phyloP scores from a whole-genome alignment of 1,140 invertebrate genomes.

The Aphidius ervi region DNA sequence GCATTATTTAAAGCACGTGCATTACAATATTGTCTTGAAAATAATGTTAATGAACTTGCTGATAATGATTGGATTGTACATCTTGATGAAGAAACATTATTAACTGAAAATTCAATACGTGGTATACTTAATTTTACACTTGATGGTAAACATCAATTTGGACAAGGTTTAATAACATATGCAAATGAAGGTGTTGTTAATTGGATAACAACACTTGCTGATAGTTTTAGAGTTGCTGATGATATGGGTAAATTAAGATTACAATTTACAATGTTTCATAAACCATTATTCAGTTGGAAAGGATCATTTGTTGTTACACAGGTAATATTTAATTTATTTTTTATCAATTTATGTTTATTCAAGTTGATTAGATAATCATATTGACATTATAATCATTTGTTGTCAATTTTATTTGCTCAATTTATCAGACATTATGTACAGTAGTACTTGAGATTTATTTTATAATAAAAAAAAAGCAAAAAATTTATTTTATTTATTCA shows the following conservation, averaged over 20 bases:
- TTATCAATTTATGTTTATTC: not conserved
- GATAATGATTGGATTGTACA: conserved; percentile 97
- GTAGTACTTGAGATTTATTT: too few relatives aligned
- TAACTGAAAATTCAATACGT: conserved; percentile 86
- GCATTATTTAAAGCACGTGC: conserved; percentile 94
- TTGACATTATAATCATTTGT: too few relatives aligned
- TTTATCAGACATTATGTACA: too few relatives aligned
- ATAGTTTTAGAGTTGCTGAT: conserved; percentile 93
- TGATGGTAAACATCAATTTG: conserved; percentile 93
- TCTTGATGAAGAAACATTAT: conserved; percentile 93
- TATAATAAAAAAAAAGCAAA: too few relatives aligned
- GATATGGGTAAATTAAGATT: conserved; percentile 95
- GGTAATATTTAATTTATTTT: conserved; percentile 53
- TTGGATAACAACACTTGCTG: conserved; percentile 94
- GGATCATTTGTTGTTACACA: conserved; percentile 92
- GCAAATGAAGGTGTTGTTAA: conserved; percentile 95
- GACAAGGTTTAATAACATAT: conserved; percentile 97
- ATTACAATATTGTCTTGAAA: conserved; percentile 93
- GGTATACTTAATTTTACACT: conserved; percentile 95
- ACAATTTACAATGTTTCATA: conserved; percentile 90
- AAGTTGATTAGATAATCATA: too few relatives aligned
- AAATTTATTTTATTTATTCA: too few relatives aligned
- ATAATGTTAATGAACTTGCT: conserved; percentile 78
- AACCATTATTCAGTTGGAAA: conserved; percentile 97
- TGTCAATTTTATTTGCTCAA: too few relatives aligned